Percentiles rank a stretch among this genome's conserved stretches.
These are phyloP conservation scores for Bergia sp. DNA, from an alignment of 92 coral and sea anemone genomes.

Conservation along the genomic window DNA sequence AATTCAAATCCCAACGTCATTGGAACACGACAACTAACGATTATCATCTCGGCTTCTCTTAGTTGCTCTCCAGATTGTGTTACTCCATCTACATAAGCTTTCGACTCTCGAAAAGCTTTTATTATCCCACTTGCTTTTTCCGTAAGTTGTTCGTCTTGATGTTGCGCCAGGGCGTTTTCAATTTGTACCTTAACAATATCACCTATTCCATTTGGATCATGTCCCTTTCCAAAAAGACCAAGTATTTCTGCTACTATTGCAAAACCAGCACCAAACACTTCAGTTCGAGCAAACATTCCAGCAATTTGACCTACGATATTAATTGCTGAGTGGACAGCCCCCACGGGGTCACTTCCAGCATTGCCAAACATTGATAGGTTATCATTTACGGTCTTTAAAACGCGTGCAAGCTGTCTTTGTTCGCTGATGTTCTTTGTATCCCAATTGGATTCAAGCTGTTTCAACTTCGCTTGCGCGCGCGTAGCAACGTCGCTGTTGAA, in stretches of 20 bases:
- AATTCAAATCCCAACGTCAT: conserved; percentile 22
- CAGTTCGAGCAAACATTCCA: conserved; percentile 17
- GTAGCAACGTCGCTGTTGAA: background rate
- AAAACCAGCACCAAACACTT: conserved; percentile 7
- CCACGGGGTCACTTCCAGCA: conserved; percentile 43
- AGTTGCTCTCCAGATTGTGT: background rate
- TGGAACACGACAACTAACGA: conserved; percentile 24
- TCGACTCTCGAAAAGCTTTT: background rate
- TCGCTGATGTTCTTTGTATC: background rate
- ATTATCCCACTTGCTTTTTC: conserved; percentile 24
- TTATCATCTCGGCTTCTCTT: conserved; percentile 11
- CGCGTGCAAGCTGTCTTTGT: background rate
- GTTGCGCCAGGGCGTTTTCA: background rate
- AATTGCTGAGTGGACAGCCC: conserved; percentile 37
- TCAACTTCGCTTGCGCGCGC: background rate
- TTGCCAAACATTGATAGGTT: conserved; percentile 29
- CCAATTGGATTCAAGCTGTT: background rate
- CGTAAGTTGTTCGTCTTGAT: background rate
- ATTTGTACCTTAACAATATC: conserved; percentile 33
- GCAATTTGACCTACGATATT: conserved; percentile 39
- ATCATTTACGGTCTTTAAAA: background rate
- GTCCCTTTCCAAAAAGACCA: conserved; percentile 40
- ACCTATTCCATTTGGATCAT: background rate
- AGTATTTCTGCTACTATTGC: conserved; percentile 24
- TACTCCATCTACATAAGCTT: conserved; percentile 33